phyloP scores from a whole-genome alignment of 2,888 invertebrate species.

The Chymomyza amoena region DNA sequence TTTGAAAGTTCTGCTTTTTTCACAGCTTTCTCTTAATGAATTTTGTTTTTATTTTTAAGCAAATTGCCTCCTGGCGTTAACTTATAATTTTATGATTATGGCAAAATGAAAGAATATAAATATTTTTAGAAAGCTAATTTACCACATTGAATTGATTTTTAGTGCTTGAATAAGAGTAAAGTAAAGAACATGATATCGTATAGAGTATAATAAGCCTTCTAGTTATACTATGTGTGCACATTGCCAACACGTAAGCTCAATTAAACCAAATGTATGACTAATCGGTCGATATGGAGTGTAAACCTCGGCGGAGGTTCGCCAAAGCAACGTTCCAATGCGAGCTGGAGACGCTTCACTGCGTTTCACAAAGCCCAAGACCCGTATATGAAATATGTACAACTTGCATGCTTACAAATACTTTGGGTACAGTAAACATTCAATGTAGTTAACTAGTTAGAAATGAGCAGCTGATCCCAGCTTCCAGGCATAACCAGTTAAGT shows the following conservation, averaged over 20 bases:
- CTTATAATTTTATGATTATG: constrained; percentile 38
- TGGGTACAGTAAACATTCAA: not conserved
- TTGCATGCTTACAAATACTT: not conserved
- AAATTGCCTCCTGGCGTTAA: not conserved
- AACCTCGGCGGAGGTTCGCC: not conserved
- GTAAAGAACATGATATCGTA: not conserved
- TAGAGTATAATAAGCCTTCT: not conserved
- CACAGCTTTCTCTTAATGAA: constrained; percentile 52
- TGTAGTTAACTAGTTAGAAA: not conserved
- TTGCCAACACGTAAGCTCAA: constrained; percentile 4
- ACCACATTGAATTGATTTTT: constrained; percentile 23
- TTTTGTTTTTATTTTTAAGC: not conserved
- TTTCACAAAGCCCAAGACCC: constrained; percentile 44
- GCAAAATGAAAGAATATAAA: constrained; percentile 32
- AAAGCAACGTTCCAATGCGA: not conserved
- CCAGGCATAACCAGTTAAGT: too few relatives aligned
- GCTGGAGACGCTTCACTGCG: constrained; percentile 35
- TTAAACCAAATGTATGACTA: constrained; percentile 42
- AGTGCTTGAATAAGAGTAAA: not conserved
- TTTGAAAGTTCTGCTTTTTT: constrained; percentile 44
- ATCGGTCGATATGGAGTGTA: constrained; percentile 28
- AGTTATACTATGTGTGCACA: constrained; percentile 15
- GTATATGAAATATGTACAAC: constrained; percentile 17
- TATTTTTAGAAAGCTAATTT: constrained; percentile 35
- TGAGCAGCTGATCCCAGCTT: too few relatives aligned